These are phyloP conservation scores for Scaptomyza caliginosa DNA, from an alignment of 2,888 invertebrate genomes.

Conservation along the genomic window DNA sequence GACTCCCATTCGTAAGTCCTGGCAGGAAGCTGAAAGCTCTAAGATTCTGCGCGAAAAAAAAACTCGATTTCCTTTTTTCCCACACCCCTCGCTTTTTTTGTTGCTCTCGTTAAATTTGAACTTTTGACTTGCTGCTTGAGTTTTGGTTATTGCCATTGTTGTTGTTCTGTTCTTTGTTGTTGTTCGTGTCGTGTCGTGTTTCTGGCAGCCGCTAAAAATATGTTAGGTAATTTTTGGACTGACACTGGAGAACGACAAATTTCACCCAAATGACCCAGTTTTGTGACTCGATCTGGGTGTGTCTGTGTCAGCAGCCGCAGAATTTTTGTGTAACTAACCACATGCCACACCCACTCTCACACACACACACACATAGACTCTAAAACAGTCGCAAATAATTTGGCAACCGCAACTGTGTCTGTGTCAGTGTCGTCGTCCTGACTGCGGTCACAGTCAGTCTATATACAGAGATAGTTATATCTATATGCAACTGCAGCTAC, in stretches of 20 bases:
- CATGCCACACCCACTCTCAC: slow-evolving; percentile 62
- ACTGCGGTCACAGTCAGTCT: slow-evolving; percentile 20
- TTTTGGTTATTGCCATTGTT: slow-evolving; percentile 16
- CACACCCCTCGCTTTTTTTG: slow-evolving; percentile 4
- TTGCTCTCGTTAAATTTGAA: slow-evolving; percentile 43
- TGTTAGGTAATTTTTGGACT: slow-evolving; percentile 26
- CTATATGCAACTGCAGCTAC: slow-evolving; percentile 22
- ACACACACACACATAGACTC: slow-evolving; percentile 9
- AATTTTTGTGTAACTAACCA: slow-evolving; percentile 71
- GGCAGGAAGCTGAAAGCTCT: slow-evolving; percentile 34
- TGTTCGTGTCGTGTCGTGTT: slow-evolving; percentile 31
- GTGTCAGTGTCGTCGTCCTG: slow-evolving; percentile 21
- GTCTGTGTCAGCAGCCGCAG: slow-evolving; percentile 16
- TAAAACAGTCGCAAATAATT: slow-evolving; percentile 55
- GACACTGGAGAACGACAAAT: slow-evolving; percentile 33
- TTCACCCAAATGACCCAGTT: slow-evolving; percentile 56
- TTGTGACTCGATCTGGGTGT: slow-evolving; percentile 5
- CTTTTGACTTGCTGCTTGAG: slow-evolving; percentile 53
- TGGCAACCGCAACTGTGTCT: slow-evolving; percentile 57
- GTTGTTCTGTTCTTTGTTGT: slow-evolving; percentile 6
- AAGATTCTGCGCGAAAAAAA: neutral
- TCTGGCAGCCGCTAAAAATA: slow-evolving; percentile 28
- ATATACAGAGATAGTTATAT: neutral
- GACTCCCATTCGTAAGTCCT: slow-evolving; percentile 6
- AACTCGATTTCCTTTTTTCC: slow-evolving; percentile 12